Evolutionary conservation across 2,797 vertebrate species (phyloP), one percentile per base, ranked within the genome.

Genomic region (Urosaurus nigricauda): DNA sequence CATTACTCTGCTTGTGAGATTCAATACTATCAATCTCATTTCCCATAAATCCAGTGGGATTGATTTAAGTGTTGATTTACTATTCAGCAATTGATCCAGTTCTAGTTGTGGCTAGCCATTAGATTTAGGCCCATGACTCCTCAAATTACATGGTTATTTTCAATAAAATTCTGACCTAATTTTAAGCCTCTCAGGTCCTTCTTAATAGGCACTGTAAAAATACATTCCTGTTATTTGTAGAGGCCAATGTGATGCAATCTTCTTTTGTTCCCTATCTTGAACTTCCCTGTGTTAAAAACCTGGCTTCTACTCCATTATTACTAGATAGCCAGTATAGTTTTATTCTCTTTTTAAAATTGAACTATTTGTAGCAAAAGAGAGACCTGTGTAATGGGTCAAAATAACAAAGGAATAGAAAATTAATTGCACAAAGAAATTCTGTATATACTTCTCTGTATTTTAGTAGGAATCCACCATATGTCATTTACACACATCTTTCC

Each of bases 341-440:
- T 84, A 84, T 74, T 58, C 6, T 32, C 19, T 58, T 58, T 58
- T 58, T 19, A 17, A 58, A 58, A 58, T 17, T 19, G 4, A 5
- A 58, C 58, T 17, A 58, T 86, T 86, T 86, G 90, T 82, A 91
- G 86, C 53, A 87, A 90, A 90, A 80, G 90, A 88, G 81, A 85
- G 65, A 90, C 87, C 84, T 88, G 91, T 91, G 92, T 91, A 92
- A 92, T 11, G 86, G 85, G 81, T 83, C 88, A 89, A 91, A 89
- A 89, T 88, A 88, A 92, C 92, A 83, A 75, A 74, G 84, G 83
- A 79, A 86, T 71, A 19, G 78, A 85, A 65, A 80, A 73, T 4
- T 78, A 87, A 80, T 6, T n/a, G 5, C 6, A 53, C 19, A 70
- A 51, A 26, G 87, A 58, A 68, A 73, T 81, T 56, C 56, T 68